Evolutionary conservation across 2,797 vertebrate genomes (phyloP).

Genomic region (Urophycis tenuis): DNA sequence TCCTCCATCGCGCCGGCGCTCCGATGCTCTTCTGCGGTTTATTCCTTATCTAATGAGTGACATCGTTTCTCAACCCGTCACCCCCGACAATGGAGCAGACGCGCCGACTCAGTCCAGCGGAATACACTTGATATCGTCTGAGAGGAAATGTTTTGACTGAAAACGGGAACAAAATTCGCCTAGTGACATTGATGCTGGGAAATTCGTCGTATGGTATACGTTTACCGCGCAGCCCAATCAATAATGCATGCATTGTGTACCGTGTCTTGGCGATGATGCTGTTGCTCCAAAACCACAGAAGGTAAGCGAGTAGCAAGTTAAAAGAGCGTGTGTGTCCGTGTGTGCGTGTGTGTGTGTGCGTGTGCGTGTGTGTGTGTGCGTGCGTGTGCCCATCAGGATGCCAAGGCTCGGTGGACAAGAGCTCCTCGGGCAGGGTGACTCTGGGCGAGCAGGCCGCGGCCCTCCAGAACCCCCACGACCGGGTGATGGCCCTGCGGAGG

Average conservation of each 20-base stretch:
- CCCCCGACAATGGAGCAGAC: too few relatives aligned
- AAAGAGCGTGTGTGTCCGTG: too few relatives aligned
- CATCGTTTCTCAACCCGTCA: not conserved
- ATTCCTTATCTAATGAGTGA: not conserved
- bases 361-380: not conserved
- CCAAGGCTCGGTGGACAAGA: conserved; percentile 91
- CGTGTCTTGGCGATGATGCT: not conserved
- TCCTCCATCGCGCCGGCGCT: too few relatives aligned
- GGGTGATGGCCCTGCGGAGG: conserved; percentile 87
- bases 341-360: not conserved
- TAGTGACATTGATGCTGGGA: not conserved
- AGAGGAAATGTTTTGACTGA: too few relatives aligned
- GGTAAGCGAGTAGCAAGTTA: too few relatives aligned
- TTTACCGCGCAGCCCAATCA: not conserved
- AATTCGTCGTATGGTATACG: not conserved
- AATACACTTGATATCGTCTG: not conserved
- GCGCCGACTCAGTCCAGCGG: not conserved
- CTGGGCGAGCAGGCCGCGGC: conserved; percentile 92
- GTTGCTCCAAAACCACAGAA: not conserved
- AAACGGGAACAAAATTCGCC: not conserved
- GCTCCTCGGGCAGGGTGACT: conserved; percentile 85
- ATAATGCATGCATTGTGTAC: not conserved
- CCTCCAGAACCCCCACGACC: conserved; percentile 85
- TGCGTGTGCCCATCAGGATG: conserved; percentile 71
- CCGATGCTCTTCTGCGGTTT: not conserved